Evolutionary conservation across 2,888 invertebrate species (phyloP), one percentile per base, ranked within the genome.

Genomic region (Hemaris fuciformis): DNA sequence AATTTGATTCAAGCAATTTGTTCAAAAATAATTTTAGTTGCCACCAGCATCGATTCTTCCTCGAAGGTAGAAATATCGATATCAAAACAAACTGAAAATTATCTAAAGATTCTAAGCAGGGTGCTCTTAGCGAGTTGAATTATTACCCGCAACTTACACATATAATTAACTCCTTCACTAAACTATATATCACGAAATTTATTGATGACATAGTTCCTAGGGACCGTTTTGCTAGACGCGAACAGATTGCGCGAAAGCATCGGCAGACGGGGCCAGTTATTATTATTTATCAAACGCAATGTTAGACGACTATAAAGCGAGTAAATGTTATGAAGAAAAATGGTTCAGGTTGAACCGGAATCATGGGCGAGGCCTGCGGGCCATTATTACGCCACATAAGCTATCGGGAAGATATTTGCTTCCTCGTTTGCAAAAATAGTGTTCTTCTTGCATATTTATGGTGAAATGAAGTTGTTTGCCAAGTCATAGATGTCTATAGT

Each of bases 201-300:
- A 60, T 60, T 53, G 60, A 60, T 53, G 60, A 60, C 48, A 53
- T 53, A 53, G 53, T 53, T 41, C 13, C 25, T 22, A 60, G 13
- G 25, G 13, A 45, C 41, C 60, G 41, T 48, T 53, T n/a, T 45
- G 60, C 38, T 34, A 34, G 59, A 60, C 60, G 34, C 48, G 15
- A 38, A 60, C 48, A 60, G 41, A 60, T 60, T 60, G 41, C 60
- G 53, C 25, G 53, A 53, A 53, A 41, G 34, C 34, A 48, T 60
- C 41, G 10, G 60, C 20, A 20, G 48, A 41, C 68, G 72, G 66
- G 80, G 77, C 80, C 75, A 68, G 78, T 84, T 81, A 85, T 85
- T 86, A 85, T 81, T 78, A 86, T 86, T 84, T 81, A 86, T 86
- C 84, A 84, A 79, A 76, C 70, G 70, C 76, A 74, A 69, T 15